Evolutionary conservation across 2,888 invertebrate genomes (phyloP).

Genomic region (Tholera decimalis): DNA sequence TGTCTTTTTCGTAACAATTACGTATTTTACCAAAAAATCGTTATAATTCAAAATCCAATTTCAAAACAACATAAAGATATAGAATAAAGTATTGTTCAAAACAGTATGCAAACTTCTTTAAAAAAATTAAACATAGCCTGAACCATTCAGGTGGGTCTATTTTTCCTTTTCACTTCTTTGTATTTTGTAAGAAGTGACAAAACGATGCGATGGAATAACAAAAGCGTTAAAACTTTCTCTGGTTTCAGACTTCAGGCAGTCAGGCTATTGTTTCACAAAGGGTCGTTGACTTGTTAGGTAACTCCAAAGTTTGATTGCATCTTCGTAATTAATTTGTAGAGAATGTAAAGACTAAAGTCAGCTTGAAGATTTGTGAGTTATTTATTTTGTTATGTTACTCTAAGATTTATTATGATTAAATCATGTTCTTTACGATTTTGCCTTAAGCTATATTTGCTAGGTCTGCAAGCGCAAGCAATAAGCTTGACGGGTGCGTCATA

Average conservation of each 20-base stretch:
- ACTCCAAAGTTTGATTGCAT: slow-evolving; percentile 21
- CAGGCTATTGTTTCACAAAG: slow-evolving; percentile 46
- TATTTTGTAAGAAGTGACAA: slow-evolving; percentile 7
- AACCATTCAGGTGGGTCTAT: neutral
- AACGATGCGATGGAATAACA: slow-evolving; percentile 45
- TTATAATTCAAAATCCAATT: too few relatives aligned
- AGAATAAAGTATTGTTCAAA: neutral
- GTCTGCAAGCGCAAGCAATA: neutral
- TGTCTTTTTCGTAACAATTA: too few relatives aligned
- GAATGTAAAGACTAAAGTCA: neutral
- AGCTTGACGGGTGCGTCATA: neutral
- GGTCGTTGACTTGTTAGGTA: slow-evolving; percentile 59
- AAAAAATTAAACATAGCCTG: neutral
- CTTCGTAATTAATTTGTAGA: slow-evolving; percentile 4
- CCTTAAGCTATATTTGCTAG: slow-evolving; percentile 6
- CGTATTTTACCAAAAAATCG: too few relatives aligned
- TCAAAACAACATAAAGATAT: too few relatives aligned
- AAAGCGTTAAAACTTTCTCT: slow-evolving; percentile 62
- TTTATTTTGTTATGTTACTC: slow-evolving; percentile 7
- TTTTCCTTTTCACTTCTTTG: neutral
- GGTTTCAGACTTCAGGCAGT: slow-evolving; percentile 50
- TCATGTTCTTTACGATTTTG: neutral
- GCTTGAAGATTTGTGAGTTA: slow-evolving; percentile 5
- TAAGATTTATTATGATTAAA: slow-evolving; percentile 35
- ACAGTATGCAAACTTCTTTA: too few relatives aligned